Conservation (phyloP, 2,113 vertebrate genomes). For the Lates calcarifer region DNA sequence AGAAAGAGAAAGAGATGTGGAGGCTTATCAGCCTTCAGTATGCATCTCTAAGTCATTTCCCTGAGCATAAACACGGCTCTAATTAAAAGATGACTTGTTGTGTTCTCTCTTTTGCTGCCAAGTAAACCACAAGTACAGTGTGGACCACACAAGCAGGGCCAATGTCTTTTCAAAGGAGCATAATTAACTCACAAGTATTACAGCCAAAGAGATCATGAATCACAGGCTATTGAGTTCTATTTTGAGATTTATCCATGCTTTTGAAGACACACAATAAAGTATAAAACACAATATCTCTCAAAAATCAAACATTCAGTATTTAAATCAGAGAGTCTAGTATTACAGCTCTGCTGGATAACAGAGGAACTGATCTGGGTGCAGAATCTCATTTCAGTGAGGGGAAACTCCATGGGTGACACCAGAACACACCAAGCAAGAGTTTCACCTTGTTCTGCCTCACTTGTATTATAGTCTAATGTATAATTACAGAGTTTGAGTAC, state of each 20-base stretch:
- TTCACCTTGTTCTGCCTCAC: background rate
- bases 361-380: background rate
- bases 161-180: constrained; percentile 55
- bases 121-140: constrained; percentile 72
- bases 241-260: constrained; percentile 46
- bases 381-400: background rate
- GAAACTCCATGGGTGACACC: background rate
- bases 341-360: background rate
- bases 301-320: constrained; percentile 1
- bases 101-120: constrained; percentile 73
- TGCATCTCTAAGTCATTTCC: constrained; percentile 70
- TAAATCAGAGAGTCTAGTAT: constrained; percentile 11
- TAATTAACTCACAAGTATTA: constrained; percentile 66
- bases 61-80: constrained; percentile 70
- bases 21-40: constrained; percentile 50
- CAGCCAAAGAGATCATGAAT: constrained; percentile 39
- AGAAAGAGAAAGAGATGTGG: constrained; percentile 37
- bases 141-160: constrained; percentile 78
- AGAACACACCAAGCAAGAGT: background rate
- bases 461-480: background rate
- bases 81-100: constrained; percentile 80
- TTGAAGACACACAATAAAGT: constrained; percentile 20
- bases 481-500: background rate
- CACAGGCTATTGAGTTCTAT: constrained; percentile 46
- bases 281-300: background rate